Evolutionary conservation across 2,888 invertebrate genomes (phyloP), one percentile per base, ranked within the genome.

Genomic region (Mythimna loreyi): DNA sequence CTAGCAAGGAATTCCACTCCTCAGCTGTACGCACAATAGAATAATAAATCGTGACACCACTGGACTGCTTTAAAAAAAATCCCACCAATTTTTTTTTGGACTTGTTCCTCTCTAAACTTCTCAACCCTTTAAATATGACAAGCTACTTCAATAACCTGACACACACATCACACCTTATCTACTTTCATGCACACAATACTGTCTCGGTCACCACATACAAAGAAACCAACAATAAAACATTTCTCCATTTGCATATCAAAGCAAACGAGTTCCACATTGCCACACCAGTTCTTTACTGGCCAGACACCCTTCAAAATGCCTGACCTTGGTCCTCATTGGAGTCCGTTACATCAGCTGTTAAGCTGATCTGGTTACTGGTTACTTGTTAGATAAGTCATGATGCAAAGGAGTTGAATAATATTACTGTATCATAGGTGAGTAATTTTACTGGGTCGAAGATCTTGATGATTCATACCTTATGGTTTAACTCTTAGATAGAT

Each of bases 271-370:
- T 75, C 36, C 33, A 43, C 16, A 55, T 59, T 71, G 47, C 47
- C 1, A 36, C 71, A 75, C 52, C 30, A 67, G 76, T 58, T 72
- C 72, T 49, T 50, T 58, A 73, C 45, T 67, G 25, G 55, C 49
- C 68, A 67, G 68, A 75, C 72, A 72, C 72, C 72, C 67, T 67
- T 67, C 67, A 69, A 69, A 67, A 69, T 55, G 19, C 9, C 45
- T 67, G 67, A 67, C 67, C 67, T 67, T 67, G 70, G 45, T 69
- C 70, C 67, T 70, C 57, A 23, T 69, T 43, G 23, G 23, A 33
- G 43, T 57, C 69, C 43, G 55, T 67, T 67, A 67, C 67, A 68
- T 67, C 67, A 53, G 19, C 3, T 40, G 40, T 19, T 53, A 36
- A 49, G 9, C 8, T 50, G 52, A 28, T 43, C 53, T 67, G 52